These are phyloP conservation scores for Cottoperca gobio DNA, from an alignment of 2,797 vertebrate genomes.

Conservation along the genomic window DNA sequence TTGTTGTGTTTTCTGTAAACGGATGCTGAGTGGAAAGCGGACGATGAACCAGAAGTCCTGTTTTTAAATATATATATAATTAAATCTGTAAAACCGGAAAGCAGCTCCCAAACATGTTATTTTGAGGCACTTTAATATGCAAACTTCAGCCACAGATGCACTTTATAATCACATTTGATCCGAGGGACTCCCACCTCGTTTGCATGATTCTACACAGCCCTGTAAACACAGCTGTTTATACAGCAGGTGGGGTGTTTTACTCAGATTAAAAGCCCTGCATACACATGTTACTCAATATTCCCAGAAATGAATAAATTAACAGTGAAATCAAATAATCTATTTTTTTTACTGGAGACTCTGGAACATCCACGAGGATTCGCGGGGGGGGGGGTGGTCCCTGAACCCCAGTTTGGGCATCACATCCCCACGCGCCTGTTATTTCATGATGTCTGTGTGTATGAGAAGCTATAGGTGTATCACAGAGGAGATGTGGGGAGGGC, in stretches of 20 bases:
- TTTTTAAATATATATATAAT: not conserved
- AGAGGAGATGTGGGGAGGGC: conserved; percentile 52
- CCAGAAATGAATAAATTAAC: not conserved
- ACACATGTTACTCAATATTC: conserved; percentile 11
- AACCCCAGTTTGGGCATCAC: conserved; percentile 18
- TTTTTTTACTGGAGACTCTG: not conserved
- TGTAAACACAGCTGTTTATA: conserved; percentile 38
- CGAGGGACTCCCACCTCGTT: conserved; percentile 2
- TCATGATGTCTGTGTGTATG: conserved; percentile 27
- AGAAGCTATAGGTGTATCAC: conserved; percentile 52
- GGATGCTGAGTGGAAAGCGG: conserved; percentile 21
- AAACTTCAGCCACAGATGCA: not conserved
- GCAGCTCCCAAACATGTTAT: not conserved
- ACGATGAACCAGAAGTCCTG: conserved; percentile 20
- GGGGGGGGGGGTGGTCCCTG: conserved; percentile 4
- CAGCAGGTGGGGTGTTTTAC: conserved; percentile 52
- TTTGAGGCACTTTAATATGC: not conserved
- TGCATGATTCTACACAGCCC: conserved; percentile 6
- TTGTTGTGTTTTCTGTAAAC: conserved; percentile 38
- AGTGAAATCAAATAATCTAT: conserved; percentile 4
- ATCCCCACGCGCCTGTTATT: conserved; percentile 33
- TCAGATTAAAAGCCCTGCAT: conserved; percentile 22
- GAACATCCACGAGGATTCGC: not conserved
- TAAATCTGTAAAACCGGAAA: conserved; percentile 3
- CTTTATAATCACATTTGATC: conserved; percentile 6